Conservation (phyloP, 2,113 vertebrate genomes). For the Apus apus region DNA sequence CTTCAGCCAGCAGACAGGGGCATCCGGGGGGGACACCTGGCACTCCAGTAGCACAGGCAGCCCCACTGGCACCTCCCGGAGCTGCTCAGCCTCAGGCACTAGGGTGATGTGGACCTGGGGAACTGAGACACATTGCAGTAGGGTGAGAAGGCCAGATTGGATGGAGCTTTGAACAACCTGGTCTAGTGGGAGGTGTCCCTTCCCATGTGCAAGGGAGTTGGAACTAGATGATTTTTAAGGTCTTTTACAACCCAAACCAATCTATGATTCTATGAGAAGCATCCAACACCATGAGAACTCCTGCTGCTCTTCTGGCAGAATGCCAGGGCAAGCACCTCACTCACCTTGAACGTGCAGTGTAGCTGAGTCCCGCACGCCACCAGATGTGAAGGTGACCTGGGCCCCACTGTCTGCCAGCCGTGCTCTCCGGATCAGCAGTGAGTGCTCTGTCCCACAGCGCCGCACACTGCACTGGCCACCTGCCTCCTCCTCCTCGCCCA, state of each 20-base stretch:
- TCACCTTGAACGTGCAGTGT: constrained; percentile 90
- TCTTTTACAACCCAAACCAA: no score
- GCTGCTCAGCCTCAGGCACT: neutral
- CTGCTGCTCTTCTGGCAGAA: neutral
- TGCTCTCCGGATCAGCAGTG: constrained; percentile 79
- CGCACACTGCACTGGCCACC: constrained; percentile 75
- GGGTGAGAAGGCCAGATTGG: no score
- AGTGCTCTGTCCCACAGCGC: constrained; percentile 80
- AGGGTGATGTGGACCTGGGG: neutral
- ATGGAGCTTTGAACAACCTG: no score
- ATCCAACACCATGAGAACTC: neutral
- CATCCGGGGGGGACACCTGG: constrained; percentile 81
- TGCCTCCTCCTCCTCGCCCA: constrained; percentile 76
- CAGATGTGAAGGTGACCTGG: constrained; percentile 87
- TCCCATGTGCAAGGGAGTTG: no score
- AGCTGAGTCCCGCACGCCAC: constrained; percentile 84
- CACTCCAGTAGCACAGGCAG: constrained; percentile 90
- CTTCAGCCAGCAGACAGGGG: constrained; percentile 85
- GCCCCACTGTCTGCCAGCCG: constrained; percentile 82
- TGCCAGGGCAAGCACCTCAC: accelerated
- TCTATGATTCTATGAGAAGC: neutral
- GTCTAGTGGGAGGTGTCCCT: no score
- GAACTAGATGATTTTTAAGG: no score
- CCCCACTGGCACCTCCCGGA: neutral
- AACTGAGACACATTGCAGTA: neutral